Conservation (phyloP, 1,140 invertebrate species). For the Philopotamus ludificatus region DNA sequence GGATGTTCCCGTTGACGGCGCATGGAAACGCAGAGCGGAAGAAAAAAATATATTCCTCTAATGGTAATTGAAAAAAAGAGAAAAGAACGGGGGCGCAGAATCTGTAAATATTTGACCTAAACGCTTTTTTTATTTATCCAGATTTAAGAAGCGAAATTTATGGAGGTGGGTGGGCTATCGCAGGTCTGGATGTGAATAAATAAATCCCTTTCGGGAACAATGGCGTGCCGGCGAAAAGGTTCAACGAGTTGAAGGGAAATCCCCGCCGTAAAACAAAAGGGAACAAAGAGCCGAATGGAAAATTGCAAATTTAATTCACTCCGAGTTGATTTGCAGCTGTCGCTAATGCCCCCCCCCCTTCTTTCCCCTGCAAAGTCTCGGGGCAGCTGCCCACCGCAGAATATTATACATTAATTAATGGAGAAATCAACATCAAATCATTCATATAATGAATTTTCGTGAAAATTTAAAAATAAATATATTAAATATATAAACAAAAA, state of each 20-base stretch:
- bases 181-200: constrained; percentile 18
- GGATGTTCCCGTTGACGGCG: too few species aligned
- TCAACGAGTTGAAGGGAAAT: constrained; percentile 29
- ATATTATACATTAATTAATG: too few species aligned
- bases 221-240: constrained; percentile 18
- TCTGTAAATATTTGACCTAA: background rate
- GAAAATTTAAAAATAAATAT: background rate
- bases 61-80: background rate
- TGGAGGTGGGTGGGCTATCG: constrained; percentile 2
- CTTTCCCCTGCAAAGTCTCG: too few species aligned
- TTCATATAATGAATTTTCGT: too few species aligned
- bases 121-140: constrained; percentile 20
- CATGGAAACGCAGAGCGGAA: background rate
- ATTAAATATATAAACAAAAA: background rate
- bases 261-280: constrained; percentile 26
- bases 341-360: constrained; percentile 23
- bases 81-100: background rate
- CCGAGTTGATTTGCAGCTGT: constrained; percentile 30
- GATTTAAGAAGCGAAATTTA: constrained; percentile 31
- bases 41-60: background rate
- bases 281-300: constrained; percentile 31
- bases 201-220: constrained; percentile 29
- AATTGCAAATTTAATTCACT: constrained; percentile 33
- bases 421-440: too few species aligned
- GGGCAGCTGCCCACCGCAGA: too few species aligned